Evolutionary conservation across 1,140 invertebrate species (phyloP), one percentile per base, ranked within the genome.

Genomic region (Stenopsyche tienmushanensis): DNA sequence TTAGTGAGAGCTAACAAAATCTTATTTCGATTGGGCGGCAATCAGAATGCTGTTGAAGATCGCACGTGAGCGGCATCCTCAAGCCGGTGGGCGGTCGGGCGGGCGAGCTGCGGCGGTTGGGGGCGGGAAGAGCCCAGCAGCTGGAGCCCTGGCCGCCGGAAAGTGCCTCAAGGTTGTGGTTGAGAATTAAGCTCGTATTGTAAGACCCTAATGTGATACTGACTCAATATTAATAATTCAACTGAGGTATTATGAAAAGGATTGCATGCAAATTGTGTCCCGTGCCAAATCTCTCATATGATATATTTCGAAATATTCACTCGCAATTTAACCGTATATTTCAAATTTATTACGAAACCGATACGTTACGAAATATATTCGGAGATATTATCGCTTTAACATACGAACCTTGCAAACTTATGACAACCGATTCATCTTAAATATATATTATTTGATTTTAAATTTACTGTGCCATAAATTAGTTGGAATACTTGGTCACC

Each of bases 11-110:
- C 73, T 74, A 73, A 74, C 74, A 76, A 79, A 79, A 80, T 79
- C 80, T 81, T 78, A 80, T 81, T 81, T 76, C 77, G 80, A 81
- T 80, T 76, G 76, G 76, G 73, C 76, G 73, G 77, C 80, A 81
- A 81, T 81, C 80, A 81, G 75, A 74, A 73, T 71, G 68, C 78
- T 74, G 80, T 81, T 80, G 78, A 80, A 78, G 77, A 74, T 71
- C 75, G 77, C 74, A 78, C 79, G 80, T 81, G 79, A 80, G 77
- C 55, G 63, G 78, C 78, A 76, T 81, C 59, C 47, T 65, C 73
- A 78, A 79, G 55, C 5, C 10, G 44, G 17, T n/a, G 49, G 15
- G n/a, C 10, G 66, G 45, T 25, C 39, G 62, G 20, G 13, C 59
- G 24, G 25, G 25, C 20, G 29, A 3, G n/a, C 29, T 34, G 5